A percentile compares a stretch with the other conserved stretches of the same genome.
phyloP scores from a whole-genome alignment of 2,888 invertebrate species.

The Hirtodrosophila cameraria region DNA sequence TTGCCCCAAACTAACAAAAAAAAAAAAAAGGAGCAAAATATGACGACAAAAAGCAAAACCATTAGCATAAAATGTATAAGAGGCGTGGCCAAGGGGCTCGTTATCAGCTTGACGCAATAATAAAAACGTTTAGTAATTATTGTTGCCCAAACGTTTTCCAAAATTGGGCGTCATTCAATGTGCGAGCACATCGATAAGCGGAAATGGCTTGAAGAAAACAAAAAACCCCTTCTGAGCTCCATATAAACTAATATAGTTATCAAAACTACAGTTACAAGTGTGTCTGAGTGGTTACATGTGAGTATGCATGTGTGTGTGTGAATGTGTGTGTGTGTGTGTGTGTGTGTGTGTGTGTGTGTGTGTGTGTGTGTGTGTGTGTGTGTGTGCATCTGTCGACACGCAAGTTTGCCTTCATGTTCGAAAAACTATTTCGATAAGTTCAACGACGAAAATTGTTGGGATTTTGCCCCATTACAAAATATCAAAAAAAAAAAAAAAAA shows the following conservation, averaged over 20 bases:
- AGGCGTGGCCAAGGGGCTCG: conserved; percentile 18
- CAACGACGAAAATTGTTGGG: conserved; percentile 67
- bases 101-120: conserved; percentile 66
- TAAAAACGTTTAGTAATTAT: conserved; percentile 77
- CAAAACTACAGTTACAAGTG: conserved; percentile 48
- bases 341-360: neutral
- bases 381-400: conserved; percentile 49
- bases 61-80: conserved; percentile 62
- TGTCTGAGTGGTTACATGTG: conserved; percentile 43
- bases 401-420: conserved; percentile 68
- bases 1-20: conserved; percentile 6
- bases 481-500: conserved; percentile 25
- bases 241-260: conserved; percentile 65
- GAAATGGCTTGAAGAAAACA: neutral
- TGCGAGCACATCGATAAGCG: conserved; percentile 58
- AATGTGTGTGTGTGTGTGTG: too few species aligned
- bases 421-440: conserved; percentile 74
- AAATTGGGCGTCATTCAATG: conserved; percentile 47
- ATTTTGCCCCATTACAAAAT: conserved; percentile 53
- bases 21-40: conserved; percentile 2
- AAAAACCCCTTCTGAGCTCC: conserved; percentile 5
- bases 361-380: conserved; percentile 8
- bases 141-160: conserved; percentile 18
- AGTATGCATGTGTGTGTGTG: conserved; percentile 17
- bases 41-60: conserved; percentile 26